Evolutionary conservation across 2,797 vertebrate genomes (phyloP).

Genomic region (Siniperca obscura): DNA sequence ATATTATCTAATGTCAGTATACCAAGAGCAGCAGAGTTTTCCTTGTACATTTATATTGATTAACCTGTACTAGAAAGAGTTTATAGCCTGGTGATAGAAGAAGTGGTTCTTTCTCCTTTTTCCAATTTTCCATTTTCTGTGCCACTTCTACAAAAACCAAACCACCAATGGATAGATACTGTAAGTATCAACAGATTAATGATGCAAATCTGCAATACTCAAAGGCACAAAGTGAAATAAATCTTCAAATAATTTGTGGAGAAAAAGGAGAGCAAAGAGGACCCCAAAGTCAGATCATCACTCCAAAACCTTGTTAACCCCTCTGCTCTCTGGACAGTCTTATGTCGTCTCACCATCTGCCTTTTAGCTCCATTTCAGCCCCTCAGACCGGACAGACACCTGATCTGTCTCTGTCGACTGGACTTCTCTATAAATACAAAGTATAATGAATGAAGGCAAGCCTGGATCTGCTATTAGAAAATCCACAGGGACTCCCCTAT

Average conservation of each 20-base stretch:
- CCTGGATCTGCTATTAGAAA: slow-evolving; percentile 51
- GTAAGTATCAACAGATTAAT: not conserved
- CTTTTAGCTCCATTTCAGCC: slow-evolving; percentile 69
- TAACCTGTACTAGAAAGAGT: not conserved
- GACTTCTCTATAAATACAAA: slow-evolving; percentile 66
- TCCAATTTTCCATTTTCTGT: not conserved
- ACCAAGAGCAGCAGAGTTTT: not conserved
- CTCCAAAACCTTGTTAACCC: slow-evolving; percentile 66
- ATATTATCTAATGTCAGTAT: not conserved
- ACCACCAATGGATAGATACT: not conserved
- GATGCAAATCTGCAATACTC: not conserved
- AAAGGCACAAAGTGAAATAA: slow-evolving; percentile 13
- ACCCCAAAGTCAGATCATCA: slow-evolving; percentile 51
- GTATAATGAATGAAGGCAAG: slow-evolving; percentile 61
- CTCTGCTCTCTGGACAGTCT: slow-evolving; percentile 57
- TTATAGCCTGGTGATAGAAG: not conserved
- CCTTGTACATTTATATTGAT: slow-evolving; percentile 14
- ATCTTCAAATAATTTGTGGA: slow-evolving; percentile 21
- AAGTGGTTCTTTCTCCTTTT: slow-evolving; percentile 3
- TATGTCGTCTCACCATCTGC: slow-evolving; percentile 73
- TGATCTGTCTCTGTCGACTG: slow-evolving; percentile 53
- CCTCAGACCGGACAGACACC: slow-evolving; percentile 66
- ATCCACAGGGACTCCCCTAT: slow-evolving; percentile 45
- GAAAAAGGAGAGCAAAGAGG: not conserved
- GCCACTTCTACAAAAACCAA: not conserved